Percentiles rank a stretch among this genome's conserved stretches.
phyloP scores from a whole-genome alignment of 2,888 invertebrate genomes.

The Napeogenes inachia region DNA sequence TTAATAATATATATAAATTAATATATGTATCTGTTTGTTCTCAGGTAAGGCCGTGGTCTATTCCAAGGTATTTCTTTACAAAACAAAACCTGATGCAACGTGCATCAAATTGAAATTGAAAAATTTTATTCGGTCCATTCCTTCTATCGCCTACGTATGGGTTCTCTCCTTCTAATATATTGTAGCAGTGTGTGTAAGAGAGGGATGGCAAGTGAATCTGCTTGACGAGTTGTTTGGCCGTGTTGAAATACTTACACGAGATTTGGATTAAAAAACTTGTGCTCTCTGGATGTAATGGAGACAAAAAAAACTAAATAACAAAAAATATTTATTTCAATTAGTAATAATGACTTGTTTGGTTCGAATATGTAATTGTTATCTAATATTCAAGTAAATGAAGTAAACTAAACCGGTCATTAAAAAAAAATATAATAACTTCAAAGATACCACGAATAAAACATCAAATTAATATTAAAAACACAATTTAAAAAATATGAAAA shows the following conservation, averaged over 20 bases:
- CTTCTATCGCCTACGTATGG: conserved; percentile 30
- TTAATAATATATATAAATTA: not conserved
- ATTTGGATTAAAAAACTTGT: conserved; percentile 64
- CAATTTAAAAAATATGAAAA: too few relatives aligned
- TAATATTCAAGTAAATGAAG: too few relatives aligned
- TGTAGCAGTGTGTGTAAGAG: conserved; percentile 31
- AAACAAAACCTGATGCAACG: conserved; percentile 34
- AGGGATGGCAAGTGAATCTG: conserved; percentile 40
- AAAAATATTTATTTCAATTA: conserved; percentile 22
- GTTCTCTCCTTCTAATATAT: conserved; percentile 30
- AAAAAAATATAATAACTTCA: too few relatives aligned
- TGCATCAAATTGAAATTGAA: conserved; percentile 38
- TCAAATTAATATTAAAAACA: too few relatives aligned
- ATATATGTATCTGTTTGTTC: conserved; percentile 24
- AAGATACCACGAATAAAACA: too few relatives aligned
- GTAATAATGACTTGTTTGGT: conserved; percentile 3
- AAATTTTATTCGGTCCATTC: conserved; percentile 35
- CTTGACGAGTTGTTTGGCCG: conserved; percentile 46
- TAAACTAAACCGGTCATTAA: too few relatives aligned
- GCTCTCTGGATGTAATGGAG: conserved; percentile 48
- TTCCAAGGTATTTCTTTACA: conserved; percentile 18
- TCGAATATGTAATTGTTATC: conserved; percentile 9
- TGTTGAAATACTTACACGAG: conserved; percentile 72
- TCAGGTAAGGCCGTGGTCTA: conserved; percentile 32
- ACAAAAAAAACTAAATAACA: conserved; percentile 32